A percentile compares a stretch with the other conserved stretches of the same genome.
phyloP scores from a whole-genome alignment of 2,113 vertebrate species.

The Lontra canadensis region DNA sequence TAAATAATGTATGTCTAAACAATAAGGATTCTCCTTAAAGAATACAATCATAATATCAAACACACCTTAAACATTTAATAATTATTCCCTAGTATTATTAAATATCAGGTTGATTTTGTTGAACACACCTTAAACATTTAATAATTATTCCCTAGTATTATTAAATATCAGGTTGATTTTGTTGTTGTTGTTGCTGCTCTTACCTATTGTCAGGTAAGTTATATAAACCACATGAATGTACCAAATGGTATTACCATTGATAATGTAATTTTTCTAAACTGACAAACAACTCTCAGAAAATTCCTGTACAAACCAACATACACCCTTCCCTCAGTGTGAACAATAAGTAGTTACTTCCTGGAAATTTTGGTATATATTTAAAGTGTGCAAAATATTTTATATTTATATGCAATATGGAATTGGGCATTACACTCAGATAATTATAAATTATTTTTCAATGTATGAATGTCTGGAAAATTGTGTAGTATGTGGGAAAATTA shows the following conservation, averaged over 20 bases:
- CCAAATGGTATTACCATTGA: neutral
- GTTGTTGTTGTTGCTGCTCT: neutral
- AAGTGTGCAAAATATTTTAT: neutral
- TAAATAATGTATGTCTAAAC: neutral
- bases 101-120: conserved; percentile 12
- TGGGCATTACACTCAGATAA: neutral
- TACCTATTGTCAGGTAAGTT: neutral
- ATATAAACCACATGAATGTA: neutral
- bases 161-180: conserved; percentile 21
- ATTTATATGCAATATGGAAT: neutral
- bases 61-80: neutral
- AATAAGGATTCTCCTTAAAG: neutral
- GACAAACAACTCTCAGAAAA: neutral
- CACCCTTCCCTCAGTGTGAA: neutral
- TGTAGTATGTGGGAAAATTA: neutral
- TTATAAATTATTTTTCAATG: neutral
- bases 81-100: neutral
- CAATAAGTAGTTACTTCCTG: neutral
- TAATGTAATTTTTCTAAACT: neutral
- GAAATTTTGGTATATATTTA: neutral
- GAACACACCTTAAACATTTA: neutral
- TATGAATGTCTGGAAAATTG: neutral
- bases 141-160: neutral
- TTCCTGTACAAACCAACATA: neutral
- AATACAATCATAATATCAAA: neutral